Percentiles rank a stretch among this genome's conserved stretches.
Conservation (phyloP, 1,140 invertebrate species). For the Littorina saxatilis region DNA sequence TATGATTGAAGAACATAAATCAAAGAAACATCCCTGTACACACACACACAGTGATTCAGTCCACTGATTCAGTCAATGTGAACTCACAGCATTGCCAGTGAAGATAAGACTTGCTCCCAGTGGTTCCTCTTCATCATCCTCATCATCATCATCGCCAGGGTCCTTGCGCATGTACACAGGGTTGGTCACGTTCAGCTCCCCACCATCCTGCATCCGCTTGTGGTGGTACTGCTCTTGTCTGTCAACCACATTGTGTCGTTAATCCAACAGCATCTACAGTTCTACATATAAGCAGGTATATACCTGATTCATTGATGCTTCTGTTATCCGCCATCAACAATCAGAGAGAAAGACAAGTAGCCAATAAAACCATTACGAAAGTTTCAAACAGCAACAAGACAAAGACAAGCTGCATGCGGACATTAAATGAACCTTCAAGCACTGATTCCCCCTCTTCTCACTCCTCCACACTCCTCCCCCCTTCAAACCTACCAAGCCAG, state of each 20-base stretch:
- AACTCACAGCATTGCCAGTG: constrained; percentile 43
- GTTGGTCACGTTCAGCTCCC: constrained; percentile 86
- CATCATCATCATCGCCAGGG: constrained; percentile 79
- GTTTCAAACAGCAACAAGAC: too few relatives aligned
- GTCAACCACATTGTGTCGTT: constrained; percentile 4
- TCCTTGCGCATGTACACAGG: constrained; percentile 87
- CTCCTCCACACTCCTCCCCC: too few relatives aligned
- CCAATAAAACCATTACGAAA: too few relatives aligned
- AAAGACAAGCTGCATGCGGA: too few relatives aligned
- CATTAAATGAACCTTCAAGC: too few relatives aligned
- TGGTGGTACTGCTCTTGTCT: constrained; percentile 81
- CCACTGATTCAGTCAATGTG: too few relatives aligned
- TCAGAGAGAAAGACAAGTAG: neutral
- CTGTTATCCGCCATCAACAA: neutral
- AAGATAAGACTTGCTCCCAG: constrained; percentile 78
- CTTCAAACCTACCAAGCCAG: too few relatives aligned
- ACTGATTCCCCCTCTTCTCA: too few relatives aligned
- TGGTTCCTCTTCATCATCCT: constrained; percentile 79
- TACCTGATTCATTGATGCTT: neutral
- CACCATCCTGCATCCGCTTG: constrained; percentile 84
- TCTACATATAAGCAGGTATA: too few relatives aligned
- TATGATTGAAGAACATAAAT: too few relatives aligned
- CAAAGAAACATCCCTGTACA: neutral
- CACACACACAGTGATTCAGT: constrained; percentile 3
- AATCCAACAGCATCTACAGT: neutral